Percentiles rank a stretch among this genome's conserved stretches.
These are phyloP conservation scores for Porites divaricata DNA, from an alignment of 92 coral and sea anemone species.

Conservation along the genomic window DNA sequence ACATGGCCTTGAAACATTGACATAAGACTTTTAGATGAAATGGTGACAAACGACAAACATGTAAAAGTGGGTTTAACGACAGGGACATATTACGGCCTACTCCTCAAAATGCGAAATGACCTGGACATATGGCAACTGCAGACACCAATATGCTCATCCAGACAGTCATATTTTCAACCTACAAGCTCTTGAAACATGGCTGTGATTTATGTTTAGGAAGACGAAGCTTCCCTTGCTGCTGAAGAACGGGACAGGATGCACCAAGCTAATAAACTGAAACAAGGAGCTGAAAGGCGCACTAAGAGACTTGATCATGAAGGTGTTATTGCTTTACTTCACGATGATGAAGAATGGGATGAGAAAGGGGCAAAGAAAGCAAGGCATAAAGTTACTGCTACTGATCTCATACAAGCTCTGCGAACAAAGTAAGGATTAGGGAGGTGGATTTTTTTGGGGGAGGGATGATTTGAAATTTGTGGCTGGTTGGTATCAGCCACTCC, in stretches of 20 bases:
- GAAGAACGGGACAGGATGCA: conserved; percentile 81
- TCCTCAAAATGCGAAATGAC: too few relatives aligned
- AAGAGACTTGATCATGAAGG: conserved; percentile 94
- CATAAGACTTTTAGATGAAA: too few relatives aligned
- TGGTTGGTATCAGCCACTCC: too few relatives aligned
- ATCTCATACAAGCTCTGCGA: conserved; percentile 81
- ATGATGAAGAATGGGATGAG: conserved; percentile 88
- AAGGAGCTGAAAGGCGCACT: conserved; percentile 78
- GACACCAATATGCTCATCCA: too few relatives aligned
- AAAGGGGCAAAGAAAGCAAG: conserved; percentile 80
- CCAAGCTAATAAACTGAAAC: conserved; percentile 75
- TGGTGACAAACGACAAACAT: too few relatives aligned
- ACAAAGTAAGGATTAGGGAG: conserved; percentile 72
- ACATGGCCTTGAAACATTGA: too few relatives aligned
- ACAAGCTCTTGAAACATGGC: too few relatives aligned
- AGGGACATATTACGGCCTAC: too few relatives aligned
- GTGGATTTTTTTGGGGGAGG: neutral
- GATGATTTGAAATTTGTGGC: too few relatives aligned
- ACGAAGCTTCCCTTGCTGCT: conserved; percentile 78
- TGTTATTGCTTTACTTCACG: conserved; percentile 87
- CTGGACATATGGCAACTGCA: too few relatives aligned
- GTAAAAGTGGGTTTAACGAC: too few relatives aligned
- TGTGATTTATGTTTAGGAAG: conserved; percentile 61
- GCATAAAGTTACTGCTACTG: conserved; percentile 91
- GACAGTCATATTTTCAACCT: too few relatives aligned